Evolutionary conservation across 2,113 vertebrate species (phyloP).

Genomic region (Myotis brandtii): DNA sequence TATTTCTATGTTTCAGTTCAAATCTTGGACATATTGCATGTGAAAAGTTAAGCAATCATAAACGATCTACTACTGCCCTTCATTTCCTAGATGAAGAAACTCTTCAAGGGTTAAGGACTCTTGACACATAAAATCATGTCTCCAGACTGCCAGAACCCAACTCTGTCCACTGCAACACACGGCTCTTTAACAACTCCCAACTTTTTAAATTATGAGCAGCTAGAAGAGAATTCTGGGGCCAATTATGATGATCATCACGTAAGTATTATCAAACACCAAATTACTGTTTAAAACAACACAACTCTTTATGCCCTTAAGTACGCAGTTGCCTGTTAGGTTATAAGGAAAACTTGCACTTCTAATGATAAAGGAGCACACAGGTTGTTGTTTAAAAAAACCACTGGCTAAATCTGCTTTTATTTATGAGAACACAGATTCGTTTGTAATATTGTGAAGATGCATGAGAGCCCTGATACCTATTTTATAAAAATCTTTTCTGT

Average conservation of each 20-base stretch:
- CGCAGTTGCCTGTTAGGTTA: background rate
- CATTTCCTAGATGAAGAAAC: background rate
- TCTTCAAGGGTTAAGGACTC: background rate
- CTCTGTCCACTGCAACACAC: background rate
- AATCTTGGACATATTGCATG: background rate
- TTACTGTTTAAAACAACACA: background rate
- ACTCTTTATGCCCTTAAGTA: background rate
- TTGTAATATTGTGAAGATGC: conserved; percentile 72
- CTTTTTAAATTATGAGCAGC: background rate
- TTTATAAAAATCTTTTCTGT: conserved; percentile 53
- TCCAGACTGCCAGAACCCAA: background rate
- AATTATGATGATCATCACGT: background rate
- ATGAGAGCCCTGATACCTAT: conserved; percentile 62
- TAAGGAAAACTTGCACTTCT: background rate
- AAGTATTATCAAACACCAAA: background rate
- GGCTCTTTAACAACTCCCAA: background rate
- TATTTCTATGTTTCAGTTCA: conserved; percentile 12
- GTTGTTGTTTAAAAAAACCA: conserved; percentile 75
- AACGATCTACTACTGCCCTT: background rate
- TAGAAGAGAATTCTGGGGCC: background rate
- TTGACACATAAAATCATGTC: background rate
- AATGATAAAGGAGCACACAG: conserved; percentile 61
- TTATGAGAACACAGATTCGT: conserved; percentile 71
- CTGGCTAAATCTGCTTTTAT: conserved; percentile 69
- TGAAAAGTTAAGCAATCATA: conserved; percentile 6